Percentiles rank a stretch among this genome's conserved stretches.
Evolutionary conservation across 2,797 vertebrate species (phyloP).

Genomic region (Rhynchotus rufescens): DNA sequence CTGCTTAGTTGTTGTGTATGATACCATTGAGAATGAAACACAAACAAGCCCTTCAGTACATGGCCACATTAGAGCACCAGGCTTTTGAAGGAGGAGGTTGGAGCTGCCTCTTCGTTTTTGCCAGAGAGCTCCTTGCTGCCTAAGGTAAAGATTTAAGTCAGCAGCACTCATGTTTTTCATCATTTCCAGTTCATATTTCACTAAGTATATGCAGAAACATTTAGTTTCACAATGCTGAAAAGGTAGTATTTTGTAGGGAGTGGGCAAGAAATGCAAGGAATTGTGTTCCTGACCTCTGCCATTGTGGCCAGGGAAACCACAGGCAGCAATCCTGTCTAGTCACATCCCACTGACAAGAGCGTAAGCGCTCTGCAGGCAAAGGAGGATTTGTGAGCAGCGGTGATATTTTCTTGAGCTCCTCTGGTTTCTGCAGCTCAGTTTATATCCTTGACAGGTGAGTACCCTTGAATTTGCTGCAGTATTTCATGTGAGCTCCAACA

Average conservation of each 20-base stretch:
- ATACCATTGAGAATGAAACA: neutral
- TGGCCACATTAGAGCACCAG: neutral
- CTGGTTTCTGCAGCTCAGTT: conserved; percentile 26
- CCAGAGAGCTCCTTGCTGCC: neutral
- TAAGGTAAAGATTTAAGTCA: neutral
- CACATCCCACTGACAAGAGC: neutral
- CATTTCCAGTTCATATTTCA: neutral
- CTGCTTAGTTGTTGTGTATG: neutral
- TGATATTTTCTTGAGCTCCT: conserved; percentile 17
- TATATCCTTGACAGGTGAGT: neutral
- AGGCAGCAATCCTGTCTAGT: conserved; percentile 33
- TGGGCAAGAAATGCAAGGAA: neutral
- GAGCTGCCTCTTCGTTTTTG: neutral
- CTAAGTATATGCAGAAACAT: neutral
- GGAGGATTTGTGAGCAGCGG: conserved; percentile 8
- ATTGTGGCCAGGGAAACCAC: neutral
- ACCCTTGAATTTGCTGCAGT: conserved; percentile 15
- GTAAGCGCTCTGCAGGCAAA: conserved; percentile 39
- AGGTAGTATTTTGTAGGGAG: neutral
- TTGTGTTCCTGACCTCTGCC: neutral
- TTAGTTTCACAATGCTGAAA: neutral
- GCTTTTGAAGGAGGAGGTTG: neutral
- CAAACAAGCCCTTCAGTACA: neutral
- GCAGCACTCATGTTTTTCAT: rapidly evolving
- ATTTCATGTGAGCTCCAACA: neutral